phyloP scores from a whole-genome alignment of 2,113 vertebrate genomes.

The Pseudorasbora parva region DNA sequence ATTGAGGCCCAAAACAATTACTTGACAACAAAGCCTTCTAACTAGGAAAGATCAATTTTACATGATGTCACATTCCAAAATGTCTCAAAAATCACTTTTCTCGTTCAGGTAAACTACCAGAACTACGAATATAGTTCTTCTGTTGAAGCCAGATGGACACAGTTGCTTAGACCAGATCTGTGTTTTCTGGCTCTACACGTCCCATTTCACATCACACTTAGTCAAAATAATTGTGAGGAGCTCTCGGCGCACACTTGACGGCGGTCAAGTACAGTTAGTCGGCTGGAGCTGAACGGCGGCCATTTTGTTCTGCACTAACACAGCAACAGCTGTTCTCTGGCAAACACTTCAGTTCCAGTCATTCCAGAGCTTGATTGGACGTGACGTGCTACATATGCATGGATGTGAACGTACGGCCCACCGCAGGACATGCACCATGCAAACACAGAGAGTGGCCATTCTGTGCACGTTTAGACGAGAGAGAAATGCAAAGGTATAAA shows the following conservation, averaged over 20 bases:
- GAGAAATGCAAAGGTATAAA: constrained; percentile 25
- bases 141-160: neutral
- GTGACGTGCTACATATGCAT: constrained; percentile 48
- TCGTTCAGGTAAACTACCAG: neutral
- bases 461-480: neutral
- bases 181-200: neutral
- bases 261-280: constrained; percentile 9
- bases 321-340: constrained; percentile 50
- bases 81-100: neutral
- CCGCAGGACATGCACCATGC: constrained; percentile 32
- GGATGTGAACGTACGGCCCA: constrained; percentile 5
- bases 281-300: constrained; percentile 30
- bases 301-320: constrained; percentile 40
- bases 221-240: constrained; percentile 33
- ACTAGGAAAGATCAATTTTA: neutral
- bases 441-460: constrained; percentile 2
- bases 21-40: neutral
- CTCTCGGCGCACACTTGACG: neutral
- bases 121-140: neutral
- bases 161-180: neutral
- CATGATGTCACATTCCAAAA: neutral
- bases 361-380: constrained; percentile 38
- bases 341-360: constrained; percentile 42
- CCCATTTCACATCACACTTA: constrained; percentile 7
- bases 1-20: neutral